A percentile compares a stretch with the other conserved stretches of the same genome.
phyloP scores from a whole-genome alignment of 2,113 vertebrate genomes.

The Raja brachyura region DNA sequence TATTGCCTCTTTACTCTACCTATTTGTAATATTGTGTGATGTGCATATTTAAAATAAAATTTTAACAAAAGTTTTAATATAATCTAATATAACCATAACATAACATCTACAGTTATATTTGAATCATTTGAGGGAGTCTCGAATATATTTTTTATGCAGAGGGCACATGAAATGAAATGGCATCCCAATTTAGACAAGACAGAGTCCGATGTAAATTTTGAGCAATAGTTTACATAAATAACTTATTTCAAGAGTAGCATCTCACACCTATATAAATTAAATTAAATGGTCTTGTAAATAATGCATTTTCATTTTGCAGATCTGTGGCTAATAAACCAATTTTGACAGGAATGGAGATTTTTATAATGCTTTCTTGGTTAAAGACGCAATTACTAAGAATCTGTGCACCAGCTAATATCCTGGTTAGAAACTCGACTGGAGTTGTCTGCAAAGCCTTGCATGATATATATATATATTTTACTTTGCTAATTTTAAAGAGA shows the following conservation, averaged over 20 bases:
- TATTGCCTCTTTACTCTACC: too few relatives aligned
- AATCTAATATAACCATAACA: too few relatives aligned
- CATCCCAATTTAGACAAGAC: not conserved
- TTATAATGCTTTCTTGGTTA: not conserved
- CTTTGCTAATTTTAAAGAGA: not conserved
- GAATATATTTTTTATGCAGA: too few relatives aligned
- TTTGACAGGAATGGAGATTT: not conserved
- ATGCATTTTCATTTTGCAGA: not conserved
- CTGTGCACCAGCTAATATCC: not conserved
- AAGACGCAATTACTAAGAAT: not conserved
- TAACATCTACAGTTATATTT: too few relatives aligned
- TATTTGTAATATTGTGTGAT: too few relatives aligned
- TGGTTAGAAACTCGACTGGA: not conserved
- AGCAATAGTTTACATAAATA: not conserved
- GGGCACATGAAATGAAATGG: too few relatives aligned
- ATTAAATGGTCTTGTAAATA: not conserved
- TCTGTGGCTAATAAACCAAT: not conserved
- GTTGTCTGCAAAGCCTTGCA: not conserved
- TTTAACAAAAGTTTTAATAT: too few relatives aligned
- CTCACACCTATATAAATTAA: not conserved
- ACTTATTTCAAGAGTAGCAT: not conserved
- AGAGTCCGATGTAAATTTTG: not conserved
- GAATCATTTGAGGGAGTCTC: too few relatives aligned
- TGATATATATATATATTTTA: not conserved
- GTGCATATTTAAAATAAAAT: too few relatives aligned